Evolutionary conservation across 2,113 vertebrate genomes (phyloP).

Genomic region (Barnardius zonarius): DNA sequence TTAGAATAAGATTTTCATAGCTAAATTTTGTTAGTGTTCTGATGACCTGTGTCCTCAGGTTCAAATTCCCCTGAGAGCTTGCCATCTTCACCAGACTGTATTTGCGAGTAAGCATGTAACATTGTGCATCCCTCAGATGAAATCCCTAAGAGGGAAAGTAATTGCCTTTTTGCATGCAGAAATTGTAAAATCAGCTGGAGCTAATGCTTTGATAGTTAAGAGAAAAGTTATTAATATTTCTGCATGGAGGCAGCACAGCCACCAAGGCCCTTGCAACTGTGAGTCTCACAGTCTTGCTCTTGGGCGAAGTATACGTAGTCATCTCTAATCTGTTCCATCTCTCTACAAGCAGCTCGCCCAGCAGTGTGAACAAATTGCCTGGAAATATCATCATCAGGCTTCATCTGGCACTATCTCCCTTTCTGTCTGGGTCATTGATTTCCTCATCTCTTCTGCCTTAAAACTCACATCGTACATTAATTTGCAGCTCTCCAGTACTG

Average conservation of each 20-base stretch:
- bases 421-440: slow-evolving; percentile 62
- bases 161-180: slow-evolving; percentile 20
- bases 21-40: not conserved
- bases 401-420: slow-evolving; percentile 41
- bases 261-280: not conserved
- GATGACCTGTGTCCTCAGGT: not conserved
- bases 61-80: not conserved
- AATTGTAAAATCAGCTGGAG: not conserved
- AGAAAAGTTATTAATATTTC: slow-evolving; percentile 19
- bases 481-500: not conserved
- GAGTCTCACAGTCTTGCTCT: slow-evolving; percentile 10
- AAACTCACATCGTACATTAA: slow-evolving; percentile 20
- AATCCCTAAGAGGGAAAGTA: slow-evolving; percentile 18
- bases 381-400: slow-evolving; percentile 56
- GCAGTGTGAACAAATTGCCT: slow-evolving; percentile 49
- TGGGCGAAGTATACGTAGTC: not conserved
- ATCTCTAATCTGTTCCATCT: slow-evolving; percentile 48
- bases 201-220: slow-evolving; percentile 19
- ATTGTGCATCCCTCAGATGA: not conserved
- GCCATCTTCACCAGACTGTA: not conserved
- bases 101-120: not conserved
- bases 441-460: slow-evolving; percentile 54
- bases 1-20: not conserved
- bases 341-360: slow-evolving; percentile 32
- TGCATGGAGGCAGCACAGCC: not conserved